Evolutionary conservation across 2,888 invertebrate genomes (phyloP).

Genomic region (Polydrusus pterygomalis): DNA sequence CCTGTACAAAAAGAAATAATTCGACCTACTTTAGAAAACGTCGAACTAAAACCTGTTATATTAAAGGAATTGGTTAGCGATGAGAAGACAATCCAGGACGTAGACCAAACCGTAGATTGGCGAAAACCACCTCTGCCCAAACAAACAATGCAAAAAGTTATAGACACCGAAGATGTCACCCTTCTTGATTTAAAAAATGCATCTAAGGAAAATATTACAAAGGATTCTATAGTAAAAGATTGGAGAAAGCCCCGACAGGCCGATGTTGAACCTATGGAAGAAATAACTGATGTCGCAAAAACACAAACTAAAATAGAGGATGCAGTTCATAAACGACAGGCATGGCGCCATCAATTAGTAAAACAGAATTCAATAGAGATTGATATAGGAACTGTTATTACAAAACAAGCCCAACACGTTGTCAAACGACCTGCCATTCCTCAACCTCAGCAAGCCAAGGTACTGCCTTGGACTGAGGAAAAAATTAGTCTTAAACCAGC

Average conservation of each 20-base stretch:
- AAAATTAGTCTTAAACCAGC: conserved; percentile 74
- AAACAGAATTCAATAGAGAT: conserved; percentile 53
- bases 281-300: conserved; percentile 1
- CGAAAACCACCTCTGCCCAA: conserved; percentile 16
- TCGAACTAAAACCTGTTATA: conserved; percentile 76
- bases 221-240: conserved; percentile 18
- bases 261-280: neutral
- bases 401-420: conserved; percentile 40
- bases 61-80: conserved; percentile 5
- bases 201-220: conserved; percentile 1
- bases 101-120: neutral
- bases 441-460: conserved; percentile 55
- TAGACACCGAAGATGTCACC: conserved; percentile 26
- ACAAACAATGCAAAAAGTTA: neutral
- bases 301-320: neutral
- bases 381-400: conserved; percentile 49
- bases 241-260: conserved; percentile 31
- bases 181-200: neutral
- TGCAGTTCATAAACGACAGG: conserved; percentile 9
- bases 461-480: conserved; percentile 79
- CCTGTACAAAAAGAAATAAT: conserved; percentile 68
- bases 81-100: neutral
- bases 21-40: conserved; percentile 70
- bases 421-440: conserved; percentile 24
- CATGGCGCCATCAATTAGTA: conserved; percentile 29